Evolutionary conservation across 2,888 invertebrate species (phyloP).

Genomic region (Oxycera nigricornis): DNA sequence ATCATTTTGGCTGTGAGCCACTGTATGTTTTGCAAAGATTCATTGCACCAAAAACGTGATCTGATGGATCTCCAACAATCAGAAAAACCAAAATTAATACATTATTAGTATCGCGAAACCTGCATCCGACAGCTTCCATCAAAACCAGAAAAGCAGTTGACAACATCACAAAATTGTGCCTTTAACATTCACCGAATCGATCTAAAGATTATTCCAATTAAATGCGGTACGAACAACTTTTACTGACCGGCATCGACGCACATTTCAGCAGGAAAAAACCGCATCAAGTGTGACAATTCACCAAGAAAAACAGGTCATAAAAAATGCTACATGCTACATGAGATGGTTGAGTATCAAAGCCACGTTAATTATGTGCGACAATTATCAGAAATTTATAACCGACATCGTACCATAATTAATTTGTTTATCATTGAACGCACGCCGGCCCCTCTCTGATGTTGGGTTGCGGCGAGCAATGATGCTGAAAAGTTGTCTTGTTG

Average conservation of each 20-base stretch:
- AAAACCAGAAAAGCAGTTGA: no score
- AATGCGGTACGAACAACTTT: no score
- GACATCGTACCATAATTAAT: conserved; percentile 14
- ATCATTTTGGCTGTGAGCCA: no score
- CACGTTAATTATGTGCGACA: conserved; percentile 32
- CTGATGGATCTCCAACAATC: no score
- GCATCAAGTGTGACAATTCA: neutral
- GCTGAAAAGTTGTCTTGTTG: no score
- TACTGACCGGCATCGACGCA: no score
- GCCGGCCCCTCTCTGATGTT: neutral
- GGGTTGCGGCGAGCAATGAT: neutral
- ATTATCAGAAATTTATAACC: conserved; percentile 35
- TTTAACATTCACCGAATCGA: neutral
- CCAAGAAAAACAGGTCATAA: conserved; percentile 9
- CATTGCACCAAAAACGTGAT: no score
- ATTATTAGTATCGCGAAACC: no score
- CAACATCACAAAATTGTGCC: no score
- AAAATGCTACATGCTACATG: neutral
- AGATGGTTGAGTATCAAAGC: neutral
- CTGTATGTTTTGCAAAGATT: no score
- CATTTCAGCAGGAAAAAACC: neutral
- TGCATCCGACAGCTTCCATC: no score
- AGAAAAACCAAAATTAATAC: no score
- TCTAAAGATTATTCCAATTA: conserved; percentile 7
- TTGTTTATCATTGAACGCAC: conserved; percentile 10